Conservation (phyloP, 2,113 vertebrate genomes). For the Galemys pyrenaicus region DNA sequence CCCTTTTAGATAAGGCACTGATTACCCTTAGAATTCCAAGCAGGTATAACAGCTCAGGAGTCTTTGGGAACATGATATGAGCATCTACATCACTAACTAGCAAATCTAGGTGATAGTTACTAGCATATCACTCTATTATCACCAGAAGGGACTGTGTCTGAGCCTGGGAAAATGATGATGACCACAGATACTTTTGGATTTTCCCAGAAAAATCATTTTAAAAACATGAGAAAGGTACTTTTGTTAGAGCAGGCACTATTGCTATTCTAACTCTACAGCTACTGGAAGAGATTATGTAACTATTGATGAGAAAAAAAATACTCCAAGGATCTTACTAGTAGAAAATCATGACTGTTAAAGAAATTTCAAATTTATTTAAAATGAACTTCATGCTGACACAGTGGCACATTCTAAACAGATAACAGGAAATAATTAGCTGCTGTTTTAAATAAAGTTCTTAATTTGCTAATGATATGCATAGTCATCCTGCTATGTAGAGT, state of each 20-base stretch:
- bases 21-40: not conserved
- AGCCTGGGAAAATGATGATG: not conserved
- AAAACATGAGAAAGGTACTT: not conserved
- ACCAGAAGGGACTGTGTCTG: not conserved
- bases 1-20: not conserved
- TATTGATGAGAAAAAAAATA: not conserved
- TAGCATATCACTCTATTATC: not conserved
- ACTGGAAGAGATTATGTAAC: not conserved
- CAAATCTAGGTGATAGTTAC: not conserved
- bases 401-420: slow-evolving; percentile 28
- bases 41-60: not conserved
- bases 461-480: slow-evolving; percentile 26
- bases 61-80: not conserved
- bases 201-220: not conserved
- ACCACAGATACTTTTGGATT: not conserved
- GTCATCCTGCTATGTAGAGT: not conserved
- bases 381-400: not conserved
- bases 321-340: slow-evolving; percentile 12
- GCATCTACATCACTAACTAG: not conserved
- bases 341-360: not conserved
- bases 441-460: slow-evolving; percentile 14
- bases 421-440: not conserved
- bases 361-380: slow-evolving; percentile 59
- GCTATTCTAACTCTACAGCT: not conserved
- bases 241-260: not conserved